Conservation (phyloP, 2,797 vertebrate genomes). For the Sebastiscus tertius region DNA sequence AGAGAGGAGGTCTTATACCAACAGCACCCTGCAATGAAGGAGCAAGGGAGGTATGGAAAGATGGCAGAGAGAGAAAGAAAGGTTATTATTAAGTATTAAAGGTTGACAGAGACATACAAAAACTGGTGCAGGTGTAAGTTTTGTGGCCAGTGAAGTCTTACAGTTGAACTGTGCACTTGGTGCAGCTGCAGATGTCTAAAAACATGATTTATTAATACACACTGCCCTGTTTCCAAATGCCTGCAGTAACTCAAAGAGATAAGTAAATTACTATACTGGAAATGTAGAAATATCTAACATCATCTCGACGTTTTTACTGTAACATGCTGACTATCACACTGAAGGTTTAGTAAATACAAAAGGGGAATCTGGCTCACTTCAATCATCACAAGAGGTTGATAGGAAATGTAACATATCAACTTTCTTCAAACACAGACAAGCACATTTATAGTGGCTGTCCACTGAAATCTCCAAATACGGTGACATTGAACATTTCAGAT, state of each 20-base stretch:
- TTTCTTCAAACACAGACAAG: background rate
- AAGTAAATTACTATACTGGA: background rate
- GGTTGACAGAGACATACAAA: background rate
- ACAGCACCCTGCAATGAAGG: slow-evolving; percentile 11
- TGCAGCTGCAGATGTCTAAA: no score
- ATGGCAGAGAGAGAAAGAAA: background rate
- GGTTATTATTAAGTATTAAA: background rate
- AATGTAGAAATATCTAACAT: background rate
- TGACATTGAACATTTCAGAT: background rate
- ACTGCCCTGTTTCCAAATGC: background rate
- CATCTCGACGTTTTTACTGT: background rate
- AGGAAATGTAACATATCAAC: background rate
- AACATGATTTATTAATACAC: background rate
- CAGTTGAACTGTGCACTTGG: background rate
- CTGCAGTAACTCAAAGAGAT: background rate
- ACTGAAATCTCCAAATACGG: slow-evolving; percentile 1
- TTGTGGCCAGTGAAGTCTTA: background rate
- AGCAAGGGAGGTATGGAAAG: background rate
- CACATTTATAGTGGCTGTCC: background rate
- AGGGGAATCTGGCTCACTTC: background rate
- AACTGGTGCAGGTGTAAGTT: background rate
- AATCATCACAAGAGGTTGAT: background rate
- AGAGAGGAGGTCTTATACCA: background rate
- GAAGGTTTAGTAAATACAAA: background rate
- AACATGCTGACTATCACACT: background rate